phyloP scores from a whole-genome alignment of 2,888 invertebrate species.

The Sinodicranocentrus sp. region DNA sequence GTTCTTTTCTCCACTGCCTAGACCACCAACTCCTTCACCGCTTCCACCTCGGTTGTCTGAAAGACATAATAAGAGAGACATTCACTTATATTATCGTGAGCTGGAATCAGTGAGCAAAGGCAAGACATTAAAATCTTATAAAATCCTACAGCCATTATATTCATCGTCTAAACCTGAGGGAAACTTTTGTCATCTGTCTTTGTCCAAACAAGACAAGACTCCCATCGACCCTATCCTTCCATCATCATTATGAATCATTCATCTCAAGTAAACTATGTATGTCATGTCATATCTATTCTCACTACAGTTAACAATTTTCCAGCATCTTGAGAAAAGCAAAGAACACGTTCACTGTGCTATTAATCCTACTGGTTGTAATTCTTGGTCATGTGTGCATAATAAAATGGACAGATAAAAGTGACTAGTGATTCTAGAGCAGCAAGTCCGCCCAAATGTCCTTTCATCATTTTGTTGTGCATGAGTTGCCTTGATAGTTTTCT shows the following conservation, averaged over 20 bases:
- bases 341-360: no score
- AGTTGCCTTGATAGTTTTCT: constrained; percentile 33
- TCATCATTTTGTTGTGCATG: constrained; percentile 24
- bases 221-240: background rate
- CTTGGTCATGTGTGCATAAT: no score
- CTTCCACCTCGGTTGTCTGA: constrained; percentile 57
- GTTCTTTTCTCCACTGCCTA: constrained; percentile 30
- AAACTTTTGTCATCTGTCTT: constrained; percentile 9
- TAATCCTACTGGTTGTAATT: no score
- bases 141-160: no score
- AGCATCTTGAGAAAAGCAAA: no score
- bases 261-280: background rate
- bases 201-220: background rate
- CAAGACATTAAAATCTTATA: no score
- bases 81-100: background rate
- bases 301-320: background rate
- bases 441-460: no score
- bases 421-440: no score
- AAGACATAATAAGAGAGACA: background rate
- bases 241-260: constrained; percentile 24
- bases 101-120: no score
- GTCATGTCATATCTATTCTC: background rate
- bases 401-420: no score
- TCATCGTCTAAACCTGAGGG: no score
- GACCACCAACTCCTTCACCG: constrained; percentile 35